Evolutionary conservation across 2,113 vertebrate genomes (phyloP).

Genomic region (Pollachius pollachius): DNA sequence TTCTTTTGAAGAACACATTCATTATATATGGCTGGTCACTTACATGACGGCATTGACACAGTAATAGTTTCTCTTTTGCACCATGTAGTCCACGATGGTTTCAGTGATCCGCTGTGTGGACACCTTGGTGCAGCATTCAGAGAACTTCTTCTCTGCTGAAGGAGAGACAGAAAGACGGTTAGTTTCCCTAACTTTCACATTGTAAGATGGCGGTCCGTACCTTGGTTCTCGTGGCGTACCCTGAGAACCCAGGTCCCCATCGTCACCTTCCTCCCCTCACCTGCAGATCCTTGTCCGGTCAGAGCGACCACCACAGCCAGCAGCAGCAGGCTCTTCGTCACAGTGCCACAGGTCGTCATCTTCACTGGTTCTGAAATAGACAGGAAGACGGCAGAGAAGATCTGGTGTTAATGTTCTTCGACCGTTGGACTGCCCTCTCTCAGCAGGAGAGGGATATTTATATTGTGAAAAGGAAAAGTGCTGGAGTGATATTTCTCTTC

Average conservation of each 20-base stretch:
- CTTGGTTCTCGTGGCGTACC: neutral
- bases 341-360: slow-evolving; percentile 27
- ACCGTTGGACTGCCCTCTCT: neutral
- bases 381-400: neutral
- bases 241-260: neutral
- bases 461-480: slow-evolving; percentile 48
- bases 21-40: neutral
- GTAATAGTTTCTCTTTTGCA: slow-evolving; percentile 11
- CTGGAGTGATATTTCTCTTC: neutral
- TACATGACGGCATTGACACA: slow-evolving; percentile 53
- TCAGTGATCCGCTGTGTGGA: neutral
- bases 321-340: slow-evolving; percentile 27
- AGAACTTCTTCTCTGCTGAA: slow-evolving; percentile 23
- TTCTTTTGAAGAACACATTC: no score
- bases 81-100: slow-evolving; percentile 9
- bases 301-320: slow-evolving; percentile 14
- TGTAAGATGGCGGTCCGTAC: neutral
- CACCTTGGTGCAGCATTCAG: slow-evolving; percentile 30
- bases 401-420: slow-evolving; percentile 8
- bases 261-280: slow-evolving; percentile 15
- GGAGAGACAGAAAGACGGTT: neutral
- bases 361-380: neutral
- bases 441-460: neutral
- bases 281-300: slow-evolving; percentile 1
- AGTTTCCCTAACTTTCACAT: neutral